Evolutionary conservation across 2,888 invertebrate genomes (phyloP).

Genomic region (Scotopteryx bipunctaria): DNA sequence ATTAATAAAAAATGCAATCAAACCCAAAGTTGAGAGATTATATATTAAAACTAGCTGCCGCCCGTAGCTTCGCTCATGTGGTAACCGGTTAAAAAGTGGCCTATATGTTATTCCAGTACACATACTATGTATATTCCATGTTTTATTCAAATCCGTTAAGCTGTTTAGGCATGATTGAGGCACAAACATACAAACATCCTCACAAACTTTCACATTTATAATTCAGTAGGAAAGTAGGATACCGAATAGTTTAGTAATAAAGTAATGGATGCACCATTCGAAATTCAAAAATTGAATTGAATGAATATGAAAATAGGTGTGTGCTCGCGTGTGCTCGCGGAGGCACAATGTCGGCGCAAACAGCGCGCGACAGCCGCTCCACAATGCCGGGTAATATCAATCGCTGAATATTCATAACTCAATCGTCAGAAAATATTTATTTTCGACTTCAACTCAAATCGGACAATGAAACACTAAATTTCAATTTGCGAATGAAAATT

Average conservation of each 20-base stretch:
- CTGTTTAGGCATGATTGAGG: too few species aligned
- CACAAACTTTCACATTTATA: too few species aligned
- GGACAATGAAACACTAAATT: slow-evolving; percentile 13
- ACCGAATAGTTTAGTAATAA: not conserved
- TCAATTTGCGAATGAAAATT: slow-evolving; percentile 13
- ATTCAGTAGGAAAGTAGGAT: too few species aligned
- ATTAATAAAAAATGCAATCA: too few species aligned
- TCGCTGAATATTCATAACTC: slow-evolving; percentile 30
- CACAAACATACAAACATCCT: too few species aligned
- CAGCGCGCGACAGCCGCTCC: slow-evolving; percentile 4
- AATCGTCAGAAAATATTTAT: slow-evolving; percentile 24
- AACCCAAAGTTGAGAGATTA: too few species aligned
- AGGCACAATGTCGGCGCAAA: not conserved
- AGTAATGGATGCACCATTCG: not conserved
- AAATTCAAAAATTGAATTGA: not conserved
- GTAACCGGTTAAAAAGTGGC: too few species aligned
- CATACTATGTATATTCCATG: too few species aligned
- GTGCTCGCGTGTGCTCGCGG: not conserved
- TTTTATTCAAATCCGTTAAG: too few species aligned
- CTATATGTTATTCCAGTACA: too few species aligned
- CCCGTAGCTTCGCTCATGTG: too few species aligned
- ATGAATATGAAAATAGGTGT: not conserved
- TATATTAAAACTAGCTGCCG: too few species aligned
- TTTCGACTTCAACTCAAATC: slow-evolving; percentile 12
- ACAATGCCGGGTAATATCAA: slow-evolving; percentile 8